Conservation (phyloP, 2,113 vertebrate species). For the Penelope pileata region DNA sequence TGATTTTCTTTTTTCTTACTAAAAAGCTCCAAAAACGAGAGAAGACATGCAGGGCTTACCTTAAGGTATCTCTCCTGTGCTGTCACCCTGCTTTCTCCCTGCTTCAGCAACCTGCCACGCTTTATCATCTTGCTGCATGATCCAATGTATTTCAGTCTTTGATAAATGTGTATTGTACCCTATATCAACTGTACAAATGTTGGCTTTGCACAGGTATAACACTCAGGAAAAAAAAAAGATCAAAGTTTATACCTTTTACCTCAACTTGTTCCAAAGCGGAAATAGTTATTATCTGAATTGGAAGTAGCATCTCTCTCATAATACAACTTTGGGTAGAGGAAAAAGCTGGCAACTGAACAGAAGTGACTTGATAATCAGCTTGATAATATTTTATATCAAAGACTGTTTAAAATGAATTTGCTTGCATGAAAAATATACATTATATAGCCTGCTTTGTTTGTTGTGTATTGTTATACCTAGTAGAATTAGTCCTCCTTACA, state of each 20-base stretch:
- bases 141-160: conserved; percentile 83
- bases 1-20: conserved; percentile 85
- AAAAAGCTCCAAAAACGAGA: conserved; percentile 99
- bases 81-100: conserved; percentile 83
- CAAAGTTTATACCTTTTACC: conserved; percentile 45
- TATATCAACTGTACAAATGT: conserved; percentile 79
- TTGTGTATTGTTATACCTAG: conserved; percentile 52
- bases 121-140: conserved; percentile 82
- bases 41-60: conserved; percentile 99
- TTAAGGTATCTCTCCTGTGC: conserved; percentile 94
- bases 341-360: conserved; percentile 40
- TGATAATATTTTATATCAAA: conserved; percentile 80
- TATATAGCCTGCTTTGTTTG: conserved; percentile 55
- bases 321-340: conserved; percentile 32
- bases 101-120: conserved; percentile 80
- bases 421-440: conserved; percentile 71
- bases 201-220: conserved; percentile 76
- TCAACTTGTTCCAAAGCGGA: conserved; percentile 63
- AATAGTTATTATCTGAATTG: conserved; percentile 68
- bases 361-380: conserved; percentile 65
- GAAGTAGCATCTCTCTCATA: conserved; percentile 51
- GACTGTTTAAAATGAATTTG: conserved; percentile 75
- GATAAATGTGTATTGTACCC: conserved; percentile 82
- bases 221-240: conserved; percentile 60
- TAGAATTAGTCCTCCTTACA: conserved; percentile 38